These are phyloP conservation scores for Nowickia ferox DNA, from an alignment of 2,888 invertebrate genomes.

Conservation along the genomic window DNA sequence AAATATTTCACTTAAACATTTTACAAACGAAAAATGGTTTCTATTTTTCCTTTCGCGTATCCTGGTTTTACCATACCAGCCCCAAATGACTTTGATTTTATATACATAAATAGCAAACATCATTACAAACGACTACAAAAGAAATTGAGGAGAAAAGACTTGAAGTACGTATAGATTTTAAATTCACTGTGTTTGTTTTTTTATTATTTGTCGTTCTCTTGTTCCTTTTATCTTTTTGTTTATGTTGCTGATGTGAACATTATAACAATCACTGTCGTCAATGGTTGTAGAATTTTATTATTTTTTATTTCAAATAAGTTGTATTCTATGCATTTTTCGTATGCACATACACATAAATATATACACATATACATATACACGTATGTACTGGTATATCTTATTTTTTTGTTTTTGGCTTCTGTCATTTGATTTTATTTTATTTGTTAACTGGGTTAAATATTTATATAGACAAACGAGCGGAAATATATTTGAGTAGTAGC, in stretches of 20 bases:
- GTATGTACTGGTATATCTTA: too few species aligned
- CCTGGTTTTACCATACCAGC: slow-evolving; percentile 43
- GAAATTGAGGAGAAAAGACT: slow-evolving; percentile 35
- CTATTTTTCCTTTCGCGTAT: slow-evolving; percentile 8
- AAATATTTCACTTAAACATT: background rate
- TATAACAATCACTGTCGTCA: slow-evolving; percentile 62
- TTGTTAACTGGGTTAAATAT: slow-evolving; percentile 77
- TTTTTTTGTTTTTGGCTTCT: slow-evolving; percentile 13
- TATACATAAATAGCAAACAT: slow-evolving; percentile 42
- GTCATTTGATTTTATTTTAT: slow-evolving; percentile 73
- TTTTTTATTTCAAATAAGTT: slow-evolving; percentile 31
- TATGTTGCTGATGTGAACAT: slow-evolving; percentile 51
- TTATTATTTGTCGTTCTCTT: slow-evolving; percentile 13
- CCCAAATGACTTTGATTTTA: slow-evolving; percentile 53
- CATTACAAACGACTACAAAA: slow-evolving; percentile 59
- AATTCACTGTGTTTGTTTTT: slow-evolving; percentile 43
- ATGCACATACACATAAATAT: background rate
- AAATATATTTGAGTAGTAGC: slow-evolving; percentile 75
- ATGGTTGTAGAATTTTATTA: slow-evolving; percentile 26
- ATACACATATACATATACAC: too few species aligned
- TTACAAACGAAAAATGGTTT: background rate
- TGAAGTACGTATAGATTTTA: slow-evolving; percentile 45
- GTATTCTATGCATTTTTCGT: slow-evolving; percentile 4
- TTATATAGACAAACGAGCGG: slow-evolving; percentile 79
- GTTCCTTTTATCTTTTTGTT: slow-evolving; percentile 9